Evolutionary conservation across 2,113 vertebrate genomes (phyloP).

Genomic region (Dicentrarchus labrax): DNA sequence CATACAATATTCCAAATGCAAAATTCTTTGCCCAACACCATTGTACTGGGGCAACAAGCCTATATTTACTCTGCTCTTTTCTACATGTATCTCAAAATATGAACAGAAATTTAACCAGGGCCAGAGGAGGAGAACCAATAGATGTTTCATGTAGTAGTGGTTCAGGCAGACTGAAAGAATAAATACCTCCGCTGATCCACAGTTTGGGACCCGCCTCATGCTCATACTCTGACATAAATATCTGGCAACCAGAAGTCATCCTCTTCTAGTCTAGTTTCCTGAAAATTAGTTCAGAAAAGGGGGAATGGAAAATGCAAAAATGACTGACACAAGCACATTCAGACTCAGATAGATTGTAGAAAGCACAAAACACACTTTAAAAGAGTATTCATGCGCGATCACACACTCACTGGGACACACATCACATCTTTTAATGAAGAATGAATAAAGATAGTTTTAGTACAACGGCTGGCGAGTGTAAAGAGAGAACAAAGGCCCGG

Average conservation of each 20-base stretch:
- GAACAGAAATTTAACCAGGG: slow-evolving; percentile 27
- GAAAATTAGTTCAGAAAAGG: slow-evolving; percentile 63
- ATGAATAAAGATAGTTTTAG: background rate
- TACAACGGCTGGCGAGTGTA: slow-evolving; percentile 25
- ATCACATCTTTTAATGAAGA: slow-evolving; percentile 1
- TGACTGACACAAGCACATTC: slow-evolving; percentile 27
- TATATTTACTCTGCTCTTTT: background rate
- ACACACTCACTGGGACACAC: background rate
- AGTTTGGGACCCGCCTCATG: slow-evolving; percentile 8
- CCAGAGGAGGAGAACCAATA: slow-evolving; percentile 14
- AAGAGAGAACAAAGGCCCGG: slow-evolving; percentile 30
- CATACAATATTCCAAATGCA: background rate
- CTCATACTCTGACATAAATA: slow-evolving; percentile 51
- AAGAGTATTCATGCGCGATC: background rate
- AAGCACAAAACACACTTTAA: background rate
- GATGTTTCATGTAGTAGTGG: slow-evolving; percentile 21
- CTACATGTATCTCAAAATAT: slow-evolving; percentile 3
- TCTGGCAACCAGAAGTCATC: slow-evolving; percentile 66
- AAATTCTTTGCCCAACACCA: background rate
- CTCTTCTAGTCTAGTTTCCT: slow-evolving; percentile 54
- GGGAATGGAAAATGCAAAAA: slow-evolving; percentile 33
- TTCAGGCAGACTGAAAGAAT: slow-evolving; percentile 46
- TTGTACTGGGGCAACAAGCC: background rate
- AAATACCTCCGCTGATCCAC: slow-evolving; percentile 56
- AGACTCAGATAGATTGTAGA: background rate